Percentiles rank a stretch among this genome's conserved stretches.
Evolutionary conservation across 1,140 invertebrate genomes (phyloP).

Genomic region (Magallana angulata): DNA sequence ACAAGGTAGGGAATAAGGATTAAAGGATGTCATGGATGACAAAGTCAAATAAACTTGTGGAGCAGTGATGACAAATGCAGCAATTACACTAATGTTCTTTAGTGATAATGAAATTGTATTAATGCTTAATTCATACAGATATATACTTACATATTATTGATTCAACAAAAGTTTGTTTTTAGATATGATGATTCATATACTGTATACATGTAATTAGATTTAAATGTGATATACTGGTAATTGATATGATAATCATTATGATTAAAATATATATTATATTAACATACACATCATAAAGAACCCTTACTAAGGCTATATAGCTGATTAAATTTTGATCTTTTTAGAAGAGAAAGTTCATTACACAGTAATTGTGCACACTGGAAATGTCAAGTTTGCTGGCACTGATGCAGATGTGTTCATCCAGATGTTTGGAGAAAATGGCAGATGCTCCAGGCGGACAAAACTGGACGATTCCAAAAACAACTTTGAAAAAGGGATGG

Average conservation of each 20-base stretch:
- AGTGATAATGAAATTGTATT: too few relatives aligned
- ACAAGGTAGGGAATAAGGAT: not conserved
- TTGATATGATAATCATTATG: too few relatives aligned
- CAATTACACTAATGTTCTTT: too few relatives aligned
- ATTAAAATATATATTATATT: too few relatives aligned
- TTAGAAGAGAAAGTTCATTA: conserved; percentile 69
- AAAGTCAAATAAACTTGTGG: not conserved
- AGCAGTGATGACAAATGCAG: not conserved
- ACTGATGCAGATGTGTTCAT: conserved; percentile 79
- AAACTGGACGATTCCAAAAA: conserved; percentile 71
- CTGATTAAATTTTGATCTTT: conserved; percentile 23
- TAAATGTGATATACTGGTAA: too few relatives aligned
- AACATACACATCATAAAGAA: too few relatives aligned
- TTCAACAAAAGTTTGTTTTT: too few relatives aligned
- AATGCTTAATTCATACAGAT: too few relatives aligned
- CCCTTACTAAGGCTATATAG: too few relatives aligned
- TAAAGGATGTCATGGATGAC: not conserved
- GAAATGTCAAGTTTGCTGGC: conserved; percentile 75
- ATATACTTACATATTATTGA: too few relatives aligned
- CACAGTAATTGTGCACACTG: conserved; percentile 74
- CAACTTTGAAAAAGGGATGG: conserved; percentile 73
- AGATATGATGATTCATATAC: too few relatives aligned
- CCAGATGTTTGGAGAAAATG: conserved; percentile 68
- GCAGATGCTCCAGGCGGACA: conserved; percentile 66
- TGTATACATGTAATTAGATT: too few relatives aligned